Evolutionary conservation across 2,797 vertebrate genomes (phyloP).

Genomic region (Parambassis ranga): DNA sequence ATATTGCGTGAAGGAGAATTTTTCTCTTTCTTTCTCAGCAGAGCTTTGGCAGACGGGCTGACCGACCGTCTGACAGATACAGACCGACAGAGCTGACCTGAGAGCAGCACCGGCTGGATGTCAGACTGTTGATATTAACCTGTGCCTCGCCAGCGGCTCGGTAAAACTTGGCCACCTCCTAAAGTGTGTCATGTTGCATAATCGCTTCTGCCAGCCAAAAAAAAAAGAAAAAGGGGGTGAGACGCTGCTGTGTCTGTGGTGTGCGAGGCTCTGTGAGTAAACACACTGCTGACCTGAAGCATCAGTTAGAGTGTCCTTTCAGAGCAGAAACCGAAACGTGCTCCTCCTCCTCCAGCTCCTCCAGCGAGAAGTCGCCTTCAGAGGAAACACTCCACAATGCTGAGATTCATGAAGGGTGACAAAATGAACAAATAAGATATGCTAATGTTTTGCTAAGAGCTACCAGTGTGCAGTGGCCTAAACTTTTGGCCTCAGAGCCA

Average conservation of each 20-base stretch:
- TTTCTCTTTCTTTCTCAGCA: constrained; percentile 16
- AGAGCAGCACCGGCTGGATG: not conserved
- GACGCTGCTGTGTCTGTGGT: constrained; percentile 29
- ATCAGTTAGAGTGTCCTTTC: constrained; percentile 16
- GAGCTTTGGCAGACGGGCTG: constrained; percentile 36
- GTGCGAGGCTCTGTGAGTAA: constrained; percentile 45
- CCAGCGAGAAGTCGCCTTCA: not conserved
- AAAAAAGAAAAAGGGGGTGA: no score
- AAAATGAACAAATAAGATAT: constrained; percentile 35
- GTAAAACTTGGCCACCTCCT: constrained; percentile 19
- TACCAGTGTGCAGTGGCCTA: constrained; percentile 28
- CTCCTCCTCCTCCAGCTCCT: not conserved
- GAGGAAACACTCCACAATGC: constrained; percentile 2
- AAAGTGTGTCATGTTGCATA: constrained; percentile 60
- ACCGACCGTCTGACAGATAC: constrained; percentile 23
- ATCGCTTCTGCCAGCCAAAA: constrained; percentile 39
- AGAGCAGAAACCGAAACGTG: not conserved
- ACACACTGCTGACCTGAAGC: constrained; percentile 31
- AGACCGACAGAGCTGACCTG: constrained; percentile 42
- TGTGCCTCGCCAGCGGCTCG: constrained; percentile 25
- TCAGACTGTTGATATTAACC: constrained; percentile 35
- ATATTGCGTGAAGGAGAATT: constrained; percentile 16
- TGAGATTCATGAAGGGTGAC: constrained; percentile 40
- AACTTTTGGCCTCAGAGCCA: constrained; percentile 43
- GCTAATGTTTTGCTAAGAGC: constrained; percentile 27